Conservation (phyloP, 2,888 invertebrate genomes). For the Alloscopus bannaensis region DNA sequence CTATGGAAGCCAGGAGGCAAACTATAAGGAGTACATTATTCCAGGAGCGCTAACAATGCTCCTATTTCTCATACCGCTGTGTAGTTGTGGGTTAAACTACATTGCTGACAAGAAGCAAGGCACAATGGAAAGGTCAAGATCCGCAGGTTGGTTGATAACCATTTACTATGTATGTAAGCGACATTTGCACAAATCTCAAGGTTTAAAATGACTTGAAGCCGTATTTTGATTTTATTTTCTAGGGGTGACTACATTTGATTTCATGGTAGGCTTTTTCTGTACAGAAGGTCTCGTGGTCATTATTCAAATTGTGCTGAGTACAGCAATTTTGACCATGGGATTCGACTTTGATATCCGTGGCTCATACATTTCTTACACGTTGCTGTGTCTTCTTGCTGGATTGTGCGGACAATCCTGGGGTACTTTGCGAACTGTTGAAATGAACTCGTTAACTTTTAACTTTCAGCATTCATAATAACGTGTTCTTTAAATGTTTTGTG, state of each 20-base stretch:
- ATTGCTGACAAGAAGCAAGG: constrained; percentile 47
- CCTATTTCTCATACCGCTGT: constrained; percentile 44
- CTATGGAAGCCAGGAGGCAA: constrained; percentile 40
- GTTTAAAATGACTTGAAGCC: not conserved
- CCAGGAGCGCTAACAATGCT: constrained; percentile 46
- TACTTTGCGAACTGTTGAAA: constrained; percentile 6
- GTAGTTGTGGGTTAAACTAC: constrained; percentile 36
- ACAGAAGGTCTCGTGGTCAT: constrained; percentile 50
- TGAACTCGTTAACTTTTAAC: not conserved
- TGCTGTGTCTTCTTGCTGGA: constrained; percentile 38
- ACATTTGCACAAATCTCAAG: not conserved
- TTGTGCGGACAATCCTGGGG: constrained; percentile 51
- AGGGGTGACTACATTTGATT: constrained; percentile 52
- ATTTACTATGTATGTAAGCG: not conserved
- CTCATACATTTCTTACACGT: constrained; percentile 27
- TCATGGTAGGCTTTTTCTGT: constrained; percentile 48
- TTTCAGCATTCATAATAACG: not conserved
- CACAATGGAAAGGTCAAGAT: constrained; percentile 49
- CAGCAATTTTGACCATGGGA: constrained; percentile 20
- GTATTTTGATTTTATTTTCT: not conserved
- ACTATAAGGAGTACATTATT: constrained; percentile 46
- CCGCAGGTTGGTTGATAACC: constrained; percentile 31
- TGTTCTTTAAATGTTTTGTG: not conserved
- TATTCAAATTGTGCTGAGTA: constrained; percentile 22
- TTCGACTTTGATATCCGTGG: constrained; percentile 42